These are phyloP conservation scores for Caretta caretta DNA, from an alignment of 2,113 vertebrate species.

Conservation along the genomic window DNA sequence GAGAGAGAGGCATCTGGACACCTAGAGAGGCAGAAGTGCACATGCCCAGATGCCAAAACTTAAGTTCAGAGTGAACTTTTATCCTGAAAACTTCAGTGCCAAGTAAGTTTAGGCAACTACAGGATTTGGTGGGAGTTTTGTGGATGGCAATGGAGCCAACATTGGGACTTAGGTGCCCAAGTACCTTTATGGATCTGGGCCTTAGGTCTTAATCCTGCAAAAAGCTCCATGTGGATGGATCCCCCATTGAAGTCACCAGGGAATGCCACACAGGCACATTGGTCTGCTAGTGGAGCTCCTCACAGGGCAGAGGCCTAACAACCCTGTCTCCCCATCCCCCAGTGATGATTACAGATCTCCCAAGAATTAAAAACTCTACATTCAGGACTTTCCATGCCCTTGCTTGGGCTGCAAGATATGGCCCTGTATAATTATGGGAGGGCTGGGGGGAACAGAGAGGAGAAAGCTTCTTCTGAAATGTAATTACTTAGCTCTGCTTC, in stretches of 20 bases:
- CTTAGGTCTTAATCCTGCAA: not conserved
- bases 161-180: too few species aligned
- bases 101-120: not conserved
- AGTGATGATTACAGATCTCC: not conserved
- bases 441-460: not conserved
- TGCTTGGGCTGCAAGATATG: not conserved
- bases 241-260: not conserved
- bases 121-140: too few species aligned
- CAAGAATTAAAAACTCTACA: not conserved
- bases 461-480: not conserved
- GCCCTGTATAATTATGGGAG: not conserved
- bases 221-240: not conserved
- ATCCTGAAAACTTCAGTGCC: not conserved
- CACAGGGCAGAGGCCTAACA: not conserved
- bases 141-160: too few species aligned
- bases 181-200: not conserved
- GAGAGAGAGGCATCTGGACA: too few species aligned
- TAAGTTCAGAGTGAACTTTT: too few species aligned
- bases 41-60: too few species aligned
- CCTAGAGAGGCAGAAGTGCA: too few species aligned
- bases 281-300: not conserved
- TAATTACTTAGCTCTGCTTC: not conserved
- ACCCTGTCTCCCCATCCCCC: too few species aligned
- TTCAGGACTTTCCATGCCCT: not conserved
- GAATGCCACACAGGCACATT: not conserved